phyloP scores from a whole-genome alignment of 2,888 invertebrate genomes.

The Criorhina ranunculi region DNA sequence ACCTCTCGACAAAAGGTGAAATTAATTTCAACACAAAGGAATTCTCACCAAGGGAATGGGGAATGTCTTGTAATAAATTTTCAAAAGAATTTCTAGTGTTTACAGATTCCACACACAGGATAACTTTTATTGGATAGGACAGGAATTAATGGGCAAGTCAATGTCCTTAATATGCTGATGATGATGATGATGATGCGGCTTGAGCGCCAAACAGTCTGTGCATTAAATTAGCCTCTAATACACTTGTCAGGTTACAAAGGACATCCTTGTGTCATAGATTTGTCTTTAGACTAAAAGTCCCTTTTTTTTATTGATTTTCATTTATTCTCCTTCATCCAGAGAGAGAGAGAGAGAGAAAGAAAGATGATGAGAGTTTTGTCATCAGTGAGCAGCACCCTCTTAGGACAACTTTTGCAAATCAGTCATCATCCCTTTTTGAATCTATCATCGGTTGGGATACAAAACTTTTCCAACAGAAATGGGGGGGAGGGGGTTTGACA shows the following conservation, averaged over 20 bases:
- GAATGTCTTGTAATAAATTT: constrained; percentile 7
- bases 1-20: constrained; percentile 9
- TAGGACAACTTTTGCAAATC: constrained; percentile 50
- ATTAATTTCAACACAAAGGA: constrained; percentile 30
- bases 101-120: constrained; percentile 31
- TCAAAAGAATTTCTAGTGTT: background rate
- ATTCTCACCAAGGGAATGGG: background rate
- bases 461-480: constrained; percentile 26
- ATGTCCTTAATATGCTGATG: constrained; percentile 36
- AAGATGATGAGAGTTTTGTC: constrained; percentile 33
- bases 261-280: constrained; percentile 20
- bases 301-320: background rate
- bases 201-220: constrained; percentile 54
- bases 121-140: constrained; percentile 15
- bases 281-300: background rate
- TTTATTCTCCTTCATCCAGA: too few relatives aligned
- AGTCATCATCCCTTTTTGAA: constrained; percentile 52
- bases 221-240: constrained; percentile 63
- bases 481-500: background rate
- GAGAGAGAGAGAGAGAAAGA: background rate
- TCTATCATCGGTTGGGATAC: constrained; percentile 41
- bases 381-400: background rate
- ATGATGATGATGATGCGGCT: constrained; percentile 12
- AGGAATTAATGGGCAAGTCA: constrained; percentile 21
- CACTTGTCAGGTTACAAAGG: constrained; percentile 46